A percentile compares a stretch with the other conserved stretches of the same genome.
These are phyloP conservation scores for Cephonodes hylas DNA, from an alignment of 2,888 invertebrate genomes.

Conservation along the genomic window DNA sequence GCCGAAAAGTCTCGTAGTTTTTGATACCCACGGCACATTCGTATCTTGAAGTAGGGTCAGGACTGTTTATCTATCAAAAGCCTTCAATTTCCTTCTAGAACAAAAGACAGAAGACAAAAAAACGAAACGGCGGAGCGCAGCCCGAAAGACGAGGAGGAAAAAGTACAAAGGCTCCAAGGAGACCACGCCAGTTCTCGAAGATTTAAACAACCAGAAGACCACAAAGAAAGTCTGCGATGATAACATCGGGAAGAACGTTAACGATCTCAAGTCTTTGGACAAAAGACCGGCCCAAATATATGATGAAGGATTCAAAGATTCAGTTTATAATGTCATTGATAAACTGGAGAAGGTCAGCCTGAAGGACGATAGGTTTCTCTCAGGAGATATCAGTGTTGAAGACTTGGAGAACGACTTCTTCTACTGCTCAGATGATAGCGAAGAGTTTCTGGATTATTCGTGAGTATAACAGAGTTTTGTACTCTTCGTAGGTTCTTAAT, in stretches of 20 bases:
- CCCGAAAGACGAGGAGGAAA: conserved; percentile 59
- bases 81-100: neutral
- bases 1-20: no score
- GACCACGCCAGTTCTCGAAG: neutral
- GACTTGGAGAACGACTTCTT: conserved; percentile 61
- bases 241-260: conserved; percentile 65
- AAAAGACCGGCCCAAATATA: neutral
- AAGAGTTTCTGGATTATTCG: conserved; percentile 62
- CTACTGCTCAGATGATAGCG: conserved; percentile 63
- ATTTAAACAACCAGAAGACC: conserved; percentile 40
- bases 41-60: no score
- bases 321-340: conserved; percentile 63
- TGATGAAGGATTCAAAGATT: conserved; percentile 33
- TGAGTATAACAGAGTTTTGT: conserved; percentile 45
- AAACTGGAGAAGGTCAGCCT: conserved; percentile 64
- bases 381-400: conserved; percentile 58
- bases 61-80: neutral
- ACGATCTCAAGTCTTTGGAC: conserved; percentile 50
- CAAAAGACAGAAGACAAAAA: conserved; percentile 48
- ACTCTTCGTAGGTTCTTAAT: conserved; percentile 23
- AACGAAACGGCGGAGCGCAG: conserved; percentile 58
- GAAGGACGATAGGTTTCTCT: conserved; percentile 64
- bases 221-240: conserved; percentile 45
- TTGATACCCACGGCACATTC: no score
- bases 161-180: conserved; percentile 49